Evolutionary conservation across 2,888 invertebrate genomes (phyloP).

Genomic region (Heliconius cydno): DNA sequence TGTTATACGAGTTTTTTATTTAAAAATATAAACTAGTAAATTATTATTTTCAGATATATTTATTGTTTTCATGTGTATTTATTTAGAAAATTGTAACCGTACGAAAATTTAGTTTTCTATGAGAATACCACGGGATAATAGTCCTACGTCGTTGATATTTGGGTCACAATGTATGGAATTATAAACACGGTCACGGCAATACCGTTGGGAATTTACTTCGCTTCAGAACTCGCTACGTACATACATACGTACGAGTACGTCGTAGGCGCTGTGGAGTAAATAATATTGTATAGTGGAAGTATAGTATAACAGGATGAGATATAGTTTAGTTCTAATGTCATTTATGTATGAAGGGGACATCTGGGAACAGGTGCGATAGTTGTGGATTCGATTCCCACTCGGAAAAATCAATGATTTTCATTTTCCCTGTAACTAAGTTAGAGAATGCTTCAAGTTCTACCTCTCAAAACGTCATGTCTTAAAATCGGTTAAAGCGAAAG

Average conservation of each 20-base stretch:
- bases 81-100: neutral
- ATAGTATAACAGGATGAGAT: neutral
- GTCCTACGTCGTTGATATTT: conserved; percentile 25
- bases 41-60: too few relatives aligned
- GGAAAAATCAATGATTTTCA: too few relatives aligned
- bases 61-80: neutral
- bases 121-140: conserved; percentile 13
- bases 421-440: too few relatives aligned
- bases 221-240: conserved; percentile 21
- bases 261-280: conserved; percentile 16
- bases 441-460: too few relatives aligned
- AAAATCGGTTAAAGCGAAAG: too few relatives aligned
- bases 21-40: too few relatives aligned
- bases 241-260: too few relatives aligned
- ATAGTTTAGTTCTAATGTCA: neutral
- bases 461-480: too few relatives aligned
- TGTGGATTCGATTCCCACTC: too few relatives aligned
- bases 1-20: neutral
- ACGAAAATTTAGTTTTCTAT: neutral
- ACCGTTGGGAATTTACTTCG: conserved; percentile 29
- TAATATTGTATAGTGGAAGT: conserved; percentile 13
- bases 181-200: conserved; percentile 36
- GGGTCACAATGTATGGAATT: conserved; percentile 33
- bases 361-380: too few relatives aligned
- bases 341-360: neutral